phyloP scores from a whole-genome alignment of 2,888 invertebrate species.

The Diaphora mendica region DNA sequence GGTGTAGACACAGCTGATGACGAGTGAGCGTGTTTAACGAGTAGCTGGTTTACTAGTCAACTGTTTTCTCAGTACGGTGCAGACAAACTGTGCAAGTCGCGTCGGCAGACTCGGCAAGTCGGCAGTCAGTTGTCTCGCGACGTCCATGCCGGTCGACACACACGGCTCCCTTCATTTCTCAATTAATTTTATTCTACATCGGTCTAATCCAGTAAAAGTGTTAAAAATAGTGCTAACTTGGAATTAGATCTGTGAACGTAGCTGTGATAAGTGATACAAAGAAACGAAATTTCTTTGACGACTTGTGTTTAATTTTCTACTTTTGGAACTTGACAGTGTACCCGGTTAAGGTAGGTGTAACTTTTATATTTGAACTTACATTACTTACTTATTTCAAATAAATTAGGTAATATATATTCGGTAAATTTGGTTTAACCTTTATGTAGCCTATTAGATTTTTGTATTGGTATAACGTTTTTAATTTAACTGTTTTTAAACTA shows the following conservation, averaged over 20 bases:
- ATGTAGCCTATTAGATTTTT: not conserved
- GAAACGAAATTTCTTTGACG: conserved; percentile 28
- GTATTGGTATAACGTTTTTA: not conserved
- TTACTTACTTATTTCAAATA: conserved; percentile 8
- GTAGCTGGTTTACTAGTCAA: conserved; percentile 34
- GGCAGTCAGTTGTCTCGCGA: conserved; percentile 70
- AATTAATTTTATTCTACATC: conserved; percentile 28
- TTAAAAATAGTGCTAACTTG: conserved; percentile 49
- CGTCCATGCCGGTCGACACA: conserved; percentile 61
- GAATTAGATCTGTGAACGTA: conserved; percentile 35
- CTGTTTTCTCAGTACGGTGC: conserved; percentile 14
- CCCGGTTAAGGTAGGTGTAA: conserved; percentile 57
- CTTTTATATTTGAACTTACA: conserved; percentile 40
- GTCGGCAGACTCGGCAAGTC: conserved; percentile 42
- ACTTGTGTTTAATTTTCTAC: conserved; percentile 31
- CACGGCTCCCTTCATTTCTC: conserved; percentile 40
- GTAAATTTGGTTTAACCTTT: not conserved
- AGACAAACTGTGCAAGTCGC: conserved; percentile 49
- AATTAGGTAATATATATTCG: not conserved
- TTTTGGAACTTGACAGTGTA: conserved; percentile 47
- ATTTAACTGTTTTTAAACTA: not conserved
- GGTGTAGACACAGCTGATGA: conserved; percentile 47
- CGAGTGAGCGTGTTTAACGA: conserved; percentile 32
- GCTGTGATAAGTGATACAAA: conserved; percentile 54
- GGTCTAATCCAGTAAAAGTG: conserved; percentile 48